Evolutionary conservation across 2,888 invertebrate genomes (phyloP).

Genomic region (Drymonia ruficornis): DNA sequence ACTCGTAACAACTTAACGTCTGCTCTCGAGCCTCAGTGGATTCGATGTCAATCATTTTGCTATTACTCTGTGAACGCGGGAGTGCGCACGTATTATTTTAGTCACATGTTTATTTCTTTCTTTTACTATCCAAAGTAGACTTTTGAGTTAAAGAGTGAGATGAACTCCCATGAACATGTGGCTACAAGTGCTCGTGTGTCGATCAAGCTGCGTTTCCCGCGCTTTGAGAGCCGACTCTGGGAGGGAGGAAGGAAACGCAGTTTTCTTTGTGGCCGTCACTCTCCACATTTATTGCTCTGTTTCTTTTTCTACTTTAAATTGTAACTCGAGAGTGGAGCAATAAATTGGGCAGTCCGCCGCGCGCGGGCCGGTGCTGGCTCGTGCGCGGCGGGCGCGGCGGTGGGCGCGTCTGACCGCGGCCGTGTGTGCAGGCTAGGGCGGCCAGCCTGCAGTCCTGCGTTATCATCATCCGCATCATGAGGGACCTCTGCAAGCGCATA

Average conservation of each 20-base stretch:
- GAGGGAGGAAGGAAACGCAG: conserved; percentile 69
- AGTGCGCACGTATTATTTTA: conserved; percentile 79
- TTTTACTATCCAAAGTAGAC: conserved; percentile 31
- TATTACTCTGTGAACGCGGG: conserved; percentile 41
- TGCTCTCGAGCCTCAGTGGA: neutral
- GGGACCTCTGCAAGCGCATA: conserved; percentile 97
- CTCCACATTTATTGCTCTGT: conserved; percentile 59
- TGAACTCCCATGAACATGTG: conserved; percentile 79
- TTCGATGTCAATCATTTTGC: neutral
- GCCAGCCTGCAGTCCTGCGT: conserved; percentile 98
- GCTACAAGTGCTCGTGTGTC: conserved; percentile 70
- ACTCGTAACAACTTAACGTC: neutral
- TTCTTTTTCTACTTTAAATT: conserved; percentile 22
- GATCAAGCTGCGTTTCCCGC: conserved; percentile 74
- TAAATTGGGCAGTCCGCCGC: conserved; percentile 36
- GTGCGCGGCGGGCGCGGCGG: conserved; percentile 17
- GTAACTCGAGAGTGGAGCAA: conserved; percentile 50
- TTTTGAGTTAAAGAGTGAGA: conserved; percentile 23
- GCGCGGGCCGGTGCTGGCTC: conserved; percentile 8
- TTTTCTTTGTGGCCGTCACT: conserved; percentile 45
- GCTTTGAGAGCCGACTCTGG: conserved; percentile 63
- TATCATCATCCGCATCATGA: conserved; percentile 97
- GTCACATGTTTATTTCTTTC: conserved; percentile 81
- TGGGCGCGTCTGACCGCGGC: conserved; percentile 6
- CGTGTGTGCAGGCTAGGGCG: conserved; percentile 93